Evolutionary conservation across 2,113 vertebrate species (phyloP), one percentile per base, ranked within the genome.

Genomic region (Scartelaos histophorus): DNA sequence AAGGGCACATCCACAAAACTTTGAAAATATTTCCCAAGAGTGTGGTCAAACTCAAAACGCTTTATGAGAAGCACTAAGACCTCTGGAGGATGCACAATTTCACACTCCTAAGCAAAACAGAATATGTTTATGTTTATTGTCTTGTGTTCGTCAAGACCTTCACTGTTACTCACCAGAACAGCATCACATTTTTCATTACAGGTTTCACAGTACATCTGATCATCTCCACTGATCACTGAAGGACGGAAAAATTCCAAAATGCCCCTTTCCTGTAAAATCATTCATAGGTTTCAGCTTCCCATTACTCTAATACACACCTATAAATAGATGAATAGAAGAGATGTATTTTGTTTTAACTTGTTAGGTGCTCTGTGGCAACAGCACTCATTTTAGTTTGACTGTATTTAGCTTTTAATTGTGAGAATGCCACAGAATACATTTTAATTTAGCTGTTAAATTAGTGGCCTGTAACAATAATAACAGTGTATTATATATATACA

Each of bases 131-230:
- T 15, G 24, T 67, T 0, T 17, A 34, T 17, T 29, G 57, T 60
- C 24, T 15, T 15, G 15, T 61, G 1, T 17, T 17, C 58, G 17
- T 15, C 11, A 61, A 7, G 3, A 60, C 0, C 25, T 15, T 62
- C 43, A 25, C 7, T 56, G 12, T n/a, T 51, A 89, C 92, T 92
- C 60, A 94, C 92, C 47, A 51, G 62, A 21, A 76, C 72, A 9
- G 86, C 76, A 54, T 92, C 81, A 47, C 68, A 58, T 86, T 92
- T 93, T 17, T 2, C 21, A 0, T 79, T 74, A 78, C 93, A 93
- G 0, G 0, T 0, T 0, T 92, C 85, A 80, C 92, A 94, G 66
- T 90, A 92, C 69, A 93, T 58, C 87, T 89, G 91, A 79, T 94
- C 78, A 2, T 89, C 79, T 80, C 90, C 87, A 0, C 16, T 61